Base-by-base conservation (phyloP, 2,113 vertebrate species). In the Passer domesticus region DNA sequence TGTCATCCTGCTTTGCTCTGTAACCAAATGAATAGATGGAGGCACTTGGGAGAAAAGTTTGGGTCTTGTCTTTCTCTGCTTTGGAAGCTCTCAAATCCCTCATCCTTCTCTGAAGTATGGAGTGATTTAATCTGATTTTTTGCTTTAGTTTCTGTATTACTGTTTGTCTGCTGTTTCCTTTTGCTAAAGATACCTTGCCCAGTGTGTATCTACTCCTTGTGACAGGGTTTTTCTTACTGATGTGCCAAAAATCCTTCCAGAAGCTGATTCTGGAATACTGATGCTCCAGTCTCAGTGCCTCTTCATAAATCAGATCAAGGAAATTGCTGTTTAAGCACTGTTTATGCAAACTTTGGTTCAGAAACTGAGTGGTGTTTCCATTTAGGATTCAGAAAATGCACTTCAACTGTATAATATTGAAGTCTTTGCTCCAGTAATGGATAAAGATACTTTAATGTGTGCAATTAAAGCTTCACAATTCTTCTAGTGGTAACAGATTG, bases 401-500 rank as follows among this genome's bases (percentile, higher is more conserved):
- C 76, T 72, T 73, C 43, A 46, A 53, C 53, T 87, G 31, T 75
- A 28, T 44, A 79, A 81, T 89, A 87, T 50, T 89, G 64, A 95
- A 97, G 55, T 73, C 15, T 75, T 84, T 90, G 39, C 72, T 89
- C 52, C 72, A 23, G 3, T 90, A 83, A 33, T 89, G 31, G 67
- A 77, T 90, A 77, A 89, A 85, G 76, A 91, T 18, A 28, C 16
- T 55, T 95, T 83, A 96, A 95, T 91, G 18, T 67, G 22, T 79
- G 94, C 62, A 93, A 59, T 91, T 95, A 92, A 92, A 79, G 4
- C 75, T 86, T 95, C 30, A 44, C 28, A 62, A 58, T 96, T 91
- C 79, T 93, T 92, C 89, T 94, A 8, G 13, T 52, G 49, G 74
- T 87, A 94, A 43, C 84, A 80, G 73, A 66, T 46, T 94, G 14